These are phyloP conservation scores for Enteromius anoplus DNA, from an alignment of 2,797 vertebrate genomes.

Conservation along the genomic window DNA sequence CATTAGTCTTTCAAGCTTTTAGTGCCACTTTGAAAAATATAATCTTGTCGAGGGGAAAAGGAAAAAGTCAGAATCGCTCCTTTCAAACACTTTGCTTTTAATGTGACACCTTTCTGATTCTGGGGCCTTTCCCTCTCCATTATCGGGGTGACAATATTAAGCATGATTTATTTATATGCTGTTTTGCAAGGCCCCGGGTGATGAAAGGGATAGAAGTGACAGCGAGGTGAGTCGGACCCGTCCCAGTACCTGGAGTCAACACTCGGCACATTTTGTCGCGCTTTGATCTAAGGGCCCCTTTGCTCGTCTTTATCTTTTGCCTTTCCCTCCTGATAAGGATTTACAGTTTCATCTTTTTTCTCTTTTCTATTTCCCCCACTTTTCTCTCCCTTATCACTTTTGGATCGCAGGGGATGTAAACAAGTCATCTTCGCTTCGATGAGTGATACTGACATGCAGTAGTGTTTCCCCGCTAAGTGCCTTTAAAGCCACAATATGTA, in stretches of 20 bases:
- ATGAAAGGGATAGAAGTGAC: slow-evolving; percentile 62
- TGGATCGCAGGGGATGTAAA: slow-evolving; percentile 45
- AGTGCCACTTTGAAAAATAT: slow-evolving; percentile 79
- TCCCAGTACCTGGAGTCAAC: slow-evolving; percentile 56
- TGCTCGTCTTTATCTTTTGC: slow-evolving; percentile 32
- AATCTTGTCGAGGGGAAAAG: slow-evolving; percentile 71
- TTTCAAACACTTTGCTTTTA: slow-evolving; percentile 57
- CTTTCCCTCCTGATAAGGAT: slow-evolving; percentile 52
- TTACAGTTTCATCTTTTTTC: slow-evolving; percentile 51
- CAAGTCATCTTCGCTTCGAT: slow-evolving; percentile 46
- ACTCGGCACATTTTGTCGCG: slow-evolving; percentile 57
- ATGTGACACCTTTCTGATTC: slow-evolving; percentile 46
- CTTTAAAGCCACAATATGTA: slow-evolving; percentile 32
- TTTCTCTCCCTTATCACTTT: slow-evolving; percentile 33
- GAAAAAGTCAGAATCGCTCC: slow-evolving; percentile 47
- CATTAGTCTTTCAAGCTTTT: slow-evolving; percentile 78
- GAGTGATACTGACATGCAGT: slow-evolving; percentile 41
- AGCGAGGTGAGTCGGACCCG: slow-evolving; percentile 58
- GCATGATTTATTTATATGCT: slow-evolving; percentile 77
- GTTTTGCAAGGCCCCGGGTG: slow-evolving; percentile 59
- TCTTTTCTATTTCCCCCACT: slow-evolving; percentile 37
- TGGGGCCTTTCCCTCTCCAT: slow-evolving; percentile 51
- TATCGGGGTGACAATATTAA: slow-evolving; percentile 70
- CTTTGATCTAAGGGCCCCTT: slow-evolving; percentile 56
- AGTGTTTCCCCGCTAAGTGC: slow-evolving; percentile 23